Conservation (phyloP, 2,888 invertebrate species). For the Tubulanus polymorphus region DNA sequence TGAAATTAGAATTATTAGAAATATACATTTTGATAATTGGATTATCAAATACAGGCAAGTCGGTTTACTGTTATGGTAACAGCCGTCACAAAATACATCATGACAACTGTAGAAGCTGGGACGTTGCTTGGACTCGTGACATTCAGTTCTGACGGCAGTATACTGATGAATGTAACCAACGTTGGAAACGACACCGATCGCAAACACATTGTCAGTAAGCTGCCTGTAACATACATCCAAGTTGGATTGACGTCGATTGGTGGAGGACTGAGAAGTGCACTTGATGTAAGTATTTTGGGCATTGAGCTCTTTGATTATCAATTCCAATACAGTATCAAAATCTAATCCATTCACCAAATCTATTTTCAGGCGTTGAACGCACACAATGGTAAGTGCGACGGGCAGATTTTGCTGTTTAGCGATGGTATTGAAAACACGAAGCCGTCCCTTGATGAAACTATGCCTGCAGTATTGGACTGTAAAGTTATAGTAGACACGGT, state of each 20-base stretch:
- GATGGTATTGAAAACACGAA: too few relatives aligned
- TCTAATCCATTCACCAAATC: too few relatives aligned
- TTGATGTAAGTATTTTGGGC: constrained; percentile 19
- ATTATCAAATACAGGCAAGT: too few relatives aligned
- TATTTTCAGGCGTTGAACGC: too few relatives aligned
- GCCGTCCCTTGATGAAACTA: too few relatives aligned
- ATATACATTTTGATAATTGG: too few relatives aligned
- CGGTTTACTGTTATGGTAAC: too few relatives aligned
- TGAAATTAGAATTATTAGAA: too few relatives aligned
- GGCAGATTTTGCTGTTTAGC: too few relatives aligned
- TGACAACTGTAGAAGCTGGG: constrained; percentile 13
- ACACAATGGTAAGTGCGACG: too few relatives aligned
- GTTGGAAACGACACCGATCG: constrained; percentile 7
- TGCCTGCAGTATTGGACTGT: constrained; percentile 19
- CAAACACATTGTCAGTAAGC: background rate
- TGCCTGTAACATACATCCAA: constrained; percentile 7
- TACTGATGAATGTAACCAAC: constrained; percentile 8
- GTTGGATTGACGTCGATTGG: constrained; percentile 16
- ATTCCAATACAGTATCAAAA: too few relatives aligned
- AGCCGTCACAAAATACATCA: constrained; percentile 20
- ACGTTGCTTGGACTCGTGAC: constrained; percentile 13
- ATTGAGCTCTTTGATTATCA: too few relatives aligned
- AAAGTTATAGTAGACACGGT: constrained; percentile 19
- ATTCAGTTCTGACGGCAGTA: constrained; percentile 9
- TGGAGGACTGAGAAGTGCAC: constrained; percentile 8